Percentiles rank a stretch among this genome's conserved stretches.
phyloP scores from a whole-genome alignment of 2,888 invertebrate genomes.

The Hypomecis atomaria region DNA sequence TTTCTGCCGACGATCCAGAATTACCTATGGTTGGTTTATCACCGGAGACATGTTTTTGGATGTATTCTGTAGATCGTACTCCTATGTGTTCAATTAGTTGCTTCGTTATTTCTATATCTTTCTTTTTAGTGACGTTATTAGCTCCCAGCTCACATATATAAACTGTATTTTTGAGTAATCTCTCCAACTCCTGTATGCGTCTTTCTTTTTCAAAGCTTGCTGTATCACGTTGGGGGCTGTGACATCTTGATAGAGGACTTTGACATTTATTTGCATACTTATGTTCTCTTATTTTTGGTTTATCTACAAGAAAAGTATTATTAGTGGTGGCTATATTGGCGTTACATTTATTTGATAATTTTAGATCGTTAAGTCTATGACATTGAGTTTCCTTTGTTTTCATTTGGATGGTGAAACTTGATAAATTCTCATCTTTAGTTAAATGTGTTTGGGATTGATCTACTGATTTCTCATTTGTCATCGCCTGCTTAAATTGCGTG shows the following conservation, averaged over 20 bases:
- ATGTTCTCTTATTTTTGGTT: conserved; percentile 27
- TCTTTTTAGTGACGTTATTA: conserved; percentile 53
- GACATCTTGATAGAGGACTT: conserved; percentile 27
- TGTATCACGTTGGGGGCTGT: conserved; percentile 47
- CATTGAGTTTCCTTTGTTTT: conserved; percentile 63
- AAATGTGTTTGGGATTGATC: conserved; percentile 61
- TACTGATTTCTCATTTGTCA: conserved; percentile 55
- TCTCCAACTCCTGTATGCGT: conserved; percentile 69
- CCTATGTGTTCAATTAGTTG: conserved; percentile 63
- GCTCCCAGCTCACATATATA: conserved; percentile 63
- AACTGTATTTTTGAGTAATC: conserved; percentile 68
- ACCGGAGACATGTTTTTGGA: conserved; percentile 27
- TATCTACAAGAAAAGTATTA: neutral
- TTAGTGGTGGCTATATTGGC: conserved; percentile 21
- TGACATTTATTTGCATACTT: conserved; percentile 16
- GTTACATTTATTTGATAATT: conserved; percentile 13
- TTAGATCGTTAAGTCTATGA: conserved; percentile 48
- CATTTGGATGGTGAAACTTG: conserved; percentile 51
- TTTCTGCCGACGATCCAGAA: conserved; percentile 61
- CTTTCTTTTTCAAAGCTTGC: conserved; percentile 65
- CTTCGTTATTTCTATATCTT: conserved; percentile 69
- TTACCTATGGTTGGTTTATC: conserved; percentile 45
- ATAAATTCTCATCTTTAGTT: conserved; percentile 63
- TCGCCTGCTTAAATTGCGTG: conserved; percentile 50
- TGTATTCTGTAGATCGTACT: conserved; percentile 46